Conservation (phyloP, 2,113 vertebrate genomes). For the Antechinus stuartii region DNA sequence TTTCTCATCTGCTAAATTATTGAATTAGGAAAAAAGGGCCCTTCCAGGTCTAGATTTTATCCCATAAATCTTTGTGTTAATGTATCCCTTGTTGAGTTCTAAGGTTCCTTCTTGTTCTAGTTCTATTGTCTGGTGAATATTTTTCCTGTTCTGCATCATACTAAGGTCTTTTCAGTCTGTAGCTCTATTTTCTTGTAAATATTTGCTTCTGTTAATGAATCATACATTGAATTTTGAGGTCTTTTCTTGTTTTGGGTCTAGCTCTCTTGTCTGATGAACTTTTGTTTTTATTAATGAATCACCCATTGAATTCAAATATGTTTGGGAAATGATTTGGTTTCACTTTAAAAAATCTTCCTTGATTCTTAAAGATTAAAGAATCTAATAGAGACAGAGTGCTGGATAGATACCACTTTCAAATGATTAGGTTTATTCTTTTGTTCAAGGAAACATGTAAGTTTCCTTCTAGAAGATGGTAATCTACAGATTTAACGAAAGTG, state of each 20-base stretch:
- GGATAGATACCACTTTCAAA: neutral
- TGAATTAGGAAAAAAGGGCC: neutral
- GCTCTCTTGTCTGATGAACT: neutral
- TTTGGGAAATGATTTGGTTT: neutral
- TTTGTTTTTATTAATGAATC: neutral
- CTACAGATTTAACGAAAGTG: neutral
- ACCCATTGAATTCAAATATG: neutral
- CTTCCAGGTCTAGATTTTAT: neutral
- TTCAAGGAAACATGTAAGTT: conserved; percentile 17
- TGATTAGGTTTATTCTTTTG: conserved; percentile 1
- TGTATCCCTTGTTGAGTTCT: neutral
- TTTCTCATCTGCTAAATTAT: neutral
- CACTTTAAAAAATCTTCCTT: neutral
- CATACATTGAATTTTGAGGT: neutral
- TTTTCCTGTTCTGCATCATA: neutral
- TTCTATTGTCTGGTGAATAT: neutral
- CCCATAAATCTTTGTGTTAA: neutral
- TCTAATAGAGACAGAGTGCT: neutral
- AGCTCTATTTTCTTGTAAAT: neutral
- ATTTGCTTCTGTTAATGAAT: neutral
- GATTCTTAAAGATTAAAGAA: neutral
- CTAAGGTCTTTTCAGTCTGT: neutral
- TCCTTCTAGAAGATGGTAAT: conserved; percentile 24
- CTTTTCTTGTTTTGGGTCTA: neutral
- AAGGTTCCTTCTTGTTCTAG: neutral